These are phyloP conservation scores for Pomacea canaliculata DNA, from an alignment of 2,888 invertebrate species.

Conservation along the genomic window DNA sequence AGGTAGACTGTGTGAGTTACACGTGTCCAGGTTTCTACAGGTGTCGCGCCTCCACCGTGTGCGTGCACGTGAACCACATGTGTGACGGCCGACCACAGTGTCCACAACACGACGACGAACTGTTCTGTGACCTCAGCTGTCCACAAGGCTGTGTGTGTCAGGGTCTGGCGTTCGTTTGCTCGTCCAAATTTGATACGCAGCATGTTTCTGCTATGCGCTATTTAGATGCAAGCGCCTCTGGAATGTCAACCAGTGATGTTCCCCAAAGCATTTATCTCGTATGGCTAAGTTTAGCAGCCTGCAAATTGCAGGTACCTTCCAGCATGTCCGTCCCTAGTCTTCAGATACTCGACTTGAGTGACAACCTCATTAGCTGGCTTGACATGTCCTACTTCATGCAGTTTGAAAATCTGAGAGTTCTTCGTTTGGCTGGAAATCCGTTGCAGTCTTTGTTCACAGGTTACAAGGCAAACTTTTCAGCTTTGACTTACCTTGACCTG, in stretches of 20 bases:
- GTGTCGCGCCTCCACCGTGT: slow-evolving; percentile 12
- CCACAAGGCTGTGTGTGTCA: slow-evolving; percentile 13
- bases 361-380: slow-evolving; percentile 9
- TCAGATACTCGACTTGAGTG: slow-evolving; percentile 12
- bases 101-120: slow-evolving; percentile 24
- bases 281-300: not conserved
- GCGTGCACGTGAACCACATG: slow-evolving; percentile 20
- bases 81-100: slow-evolving; percentile 28
- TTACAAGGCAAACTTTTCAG: no score
- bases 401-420: not conserved
- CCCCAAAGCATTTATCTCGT: not conserved
- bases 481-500: no score
- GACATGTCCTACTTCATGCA: slow-evolving; percentile 6
- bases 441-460: not conserved
- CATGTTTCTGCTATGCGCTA: not conserved
- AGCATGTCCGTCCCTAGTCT: not conserved
- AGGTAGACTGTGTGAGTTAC: not conserved
- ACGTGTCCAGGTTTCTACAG: slow-evolving; percentile 21
- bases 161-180: slow-evolving; percentile 18
- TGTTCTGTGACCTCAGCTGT: slow-evolving; percentile 14
- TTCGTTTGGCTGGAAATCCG: not conserved
- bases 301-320: not conserved
- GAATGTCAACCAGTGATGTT: not conserved
- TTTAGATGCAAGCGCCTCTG: slow-evolving; percentile 17
- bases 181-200: not conserved